phyloP scores from a whole-genome alignment of 2,888 invertebrate species.

The Aspidiotus destructor region DNA sequence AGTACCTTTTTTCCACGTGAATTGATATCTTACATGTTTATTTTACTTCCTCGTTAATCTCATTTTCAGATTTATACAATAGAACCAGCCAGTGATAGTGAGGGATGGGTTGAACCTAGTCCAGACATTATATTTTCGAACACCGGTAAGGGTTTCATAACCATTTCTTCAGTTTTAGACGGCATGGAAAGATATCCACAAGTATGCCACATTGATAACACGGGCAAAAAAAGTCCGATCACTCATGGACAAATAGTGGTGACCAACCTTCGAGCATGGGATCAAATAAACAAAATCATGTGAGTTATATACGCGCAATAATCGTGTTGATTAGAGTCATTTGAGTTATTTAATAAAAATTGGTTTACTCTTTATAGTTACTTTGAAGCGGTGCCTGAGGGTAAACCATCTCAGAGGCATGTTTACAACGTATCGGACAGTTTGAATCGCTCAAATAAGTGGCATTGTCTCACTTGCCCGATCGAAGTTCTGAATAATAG shows the following conservation, averaged over 20 bases:
- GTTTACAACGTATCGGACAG: slow-evolving; percentile 59
- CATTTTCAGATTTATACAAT: slow-evolving; percentile 30
- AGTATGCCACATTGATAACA: slow-evolving; percentile 38
- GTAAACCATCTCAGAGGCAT: slow-evolving; percentile 69
- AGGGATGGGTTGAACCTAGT: slow-evolving; percentile 41
- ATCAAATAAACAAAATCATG: slow-evolving; percentile 59
- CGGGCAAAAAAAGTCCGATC: slow-evolving; percentile 46
- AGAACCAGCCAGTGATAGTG: slow-evolving; percentile 35
- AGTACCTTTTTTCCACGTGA: too few species aligned
- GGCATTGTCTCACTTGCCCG: slow-evolving; percentile 53
- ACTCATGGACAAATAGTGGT: slow-evolving; percentile 68
- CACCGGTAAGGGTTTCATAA: slow-evolving; percentile 44
- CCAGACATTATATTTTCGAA: slow-evolving; percentile 44
- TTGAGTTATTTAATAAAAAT: neutral
- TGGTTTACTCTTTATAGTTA: slow-evolving; percentile 49
- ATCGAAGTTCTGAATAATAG: slow-evolving; percentile 20
- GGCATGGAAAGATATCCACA: slow-evolving; percentile 47
- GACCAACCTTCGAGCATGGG: slow-evolving; percentile 65
- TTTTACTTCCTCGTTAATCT: neutral
- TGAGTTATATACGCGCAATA: slow-evolving; percentile 43
- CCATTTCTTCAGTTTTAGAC: slow-evolving; percentile 48
- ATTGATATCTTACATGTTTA: too few species aligned
- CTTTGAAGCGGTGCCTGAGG: slow-evolving; percentile 68
- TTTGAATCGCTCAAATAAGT: slow-evolving; percentile 43
- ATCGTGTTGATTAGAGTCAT: neutral